Percentiles rank a stretch among this genome's conserved stretches.
Conservation (phyloP, 2,888 invertebrate species). For the Balanococcus diminutus region DNA sequence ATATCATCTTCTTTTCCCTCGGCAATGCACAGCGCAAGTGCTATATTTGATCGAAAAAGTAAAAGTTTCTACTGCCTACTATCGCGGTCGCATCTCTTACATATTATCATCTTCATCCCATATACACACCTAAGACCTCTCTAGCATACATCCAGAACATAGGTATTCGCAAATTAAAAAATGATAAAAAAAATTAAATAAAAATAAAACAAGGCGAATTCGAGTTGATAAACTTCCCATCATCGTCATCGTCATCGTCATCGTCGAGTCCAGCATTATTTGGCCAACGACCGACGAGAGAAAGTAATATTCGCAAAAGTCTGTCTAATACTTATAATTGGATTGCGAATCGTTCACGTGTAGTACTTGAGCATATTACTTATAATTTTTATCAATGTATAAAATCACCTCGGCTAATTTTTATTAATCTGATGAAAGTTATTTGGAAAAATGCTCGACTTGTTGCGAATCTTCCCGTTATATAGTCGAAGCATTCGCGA, state of each 20-base stretch:
- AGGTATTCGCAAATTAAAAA: background rate
- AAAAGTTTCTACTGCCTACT: background rate
- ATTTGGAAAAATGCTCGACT: constrained; percentile 20
- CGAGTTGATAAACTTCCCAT: background rate
- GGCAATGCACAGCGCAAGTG: no score
- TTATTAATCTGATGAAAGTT: constrained; percentile 25
- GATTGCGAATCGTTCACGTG: background rate
- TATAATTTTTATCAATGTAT: background rate
- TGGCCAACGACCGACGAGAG: background rate
- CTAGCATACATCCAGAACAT: no score
- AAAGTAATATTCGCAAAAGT: constrained; percentile 16
- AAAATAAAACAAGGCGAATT: background rate
- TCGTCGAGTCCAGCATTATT: background rate
- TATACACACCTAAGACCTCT: background rate
- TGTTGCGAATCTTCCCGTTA: constrained; percentile 13
- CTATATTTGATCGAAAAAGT: background rate
- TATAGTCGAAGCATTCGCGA: no score
- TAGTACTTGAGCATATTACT: background rate
- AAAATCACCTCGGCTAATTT: constrained; percentile 4
- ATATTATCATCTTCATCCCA: no score
- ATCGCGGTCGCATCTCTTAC: background rate
- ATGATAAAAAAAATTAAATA: background rate
- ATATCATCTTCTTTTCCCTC: background rate
- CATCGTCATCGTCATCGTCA: background rate
- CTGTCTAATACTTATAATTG: background rate